Evolutionary conservation across 35 echinoderm and acorn worm species (phyloP).

Genomic region (Apostichopus californicus): DNA sequence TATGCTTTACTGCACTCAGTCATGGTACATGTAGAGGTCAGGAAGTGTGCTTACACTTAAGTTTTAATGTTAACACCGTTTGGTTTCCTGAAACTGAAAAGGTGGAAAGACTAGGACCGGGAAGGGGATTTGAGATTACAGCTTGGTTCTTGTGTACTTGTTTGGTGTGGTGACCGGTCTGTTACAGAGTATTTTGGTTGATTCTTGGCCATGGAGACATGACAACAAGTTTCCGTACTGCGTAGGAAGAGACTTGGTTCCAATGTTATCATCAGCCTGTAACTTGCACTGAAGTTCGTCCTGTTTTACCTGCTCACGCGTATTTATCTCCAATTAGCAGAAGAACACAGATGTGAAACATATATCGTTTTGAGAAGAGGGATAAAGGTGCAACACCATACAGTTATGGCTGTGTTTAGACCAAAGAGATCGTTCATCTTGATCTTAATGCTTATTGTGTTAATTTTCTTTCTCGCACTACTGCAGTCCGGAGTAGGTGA

Average conservation of each 20-base stretch:
- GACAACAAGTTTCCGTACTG: background rate
- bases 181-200: too few species aligned
- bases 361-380: background rate
- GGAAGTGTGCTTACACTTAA: too few species aligned
- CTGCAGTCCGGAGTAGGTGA: constrained; percentile 17
- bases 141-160: too few species aligned
- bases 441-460: background rate
- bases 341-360: background rate
- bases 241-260: background rate
- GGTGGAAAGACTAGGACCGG: too few species aligned
- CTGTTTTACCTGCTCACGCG: too few species aligned
- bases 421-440: constrained; percentile 9
- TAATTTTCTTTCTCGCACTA: constrained; percentile 2
- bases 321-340: background rate
- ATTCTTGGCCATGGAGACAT: background rate
- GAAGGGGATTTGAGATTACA: too few species aligned
- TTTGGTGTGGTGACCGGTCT: too few species aligned
- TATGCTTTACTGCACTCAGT: too few species aligned
- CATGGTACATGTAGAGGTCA: too few species aligned
- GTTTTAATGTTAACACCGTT: too few species aligned
- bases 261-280: background rate
- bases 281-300: too few species aligned
- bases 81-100: too few species aligned
- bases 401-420: background rate
- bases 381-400: background rate